These are phyloP conservation scores for Tetrapedia diversipes DNA, from an alignment of 2,888 invertebrate species.

Conservation along the genomic window DNA sequence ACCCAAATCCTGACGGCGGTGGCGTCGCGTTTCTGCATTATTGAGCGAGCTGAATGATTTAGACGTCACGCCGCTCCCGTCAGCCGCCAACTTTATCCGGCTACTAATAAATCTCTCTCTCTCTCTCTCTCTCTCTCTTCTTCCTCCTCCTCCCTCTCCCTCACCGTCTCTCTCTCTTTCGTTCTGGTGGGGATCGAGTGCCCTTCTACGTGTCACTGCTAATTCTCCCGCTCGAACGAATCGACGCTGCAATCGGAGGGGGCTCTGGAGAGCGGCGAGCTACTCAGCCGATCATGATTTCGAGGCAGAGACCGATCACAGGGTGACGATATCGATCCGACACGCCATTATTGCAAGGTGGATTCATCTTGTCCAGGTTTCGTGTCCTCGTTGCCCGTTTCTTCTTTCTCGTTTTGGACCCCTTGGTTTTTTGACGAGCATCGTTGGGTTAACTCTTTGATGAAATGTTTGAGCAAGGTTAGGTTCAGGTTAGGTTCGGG, in stretches of 20 bases:
- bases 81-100: slow-evolving; percentile 57
- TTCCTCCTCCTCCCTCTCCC: slow-evolving; percentile 27
- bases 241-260: slow-evolving; percentile 51
- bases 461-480: no score
- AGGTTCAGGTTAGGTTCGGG: no score
- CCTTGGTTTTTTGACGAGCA: no score
- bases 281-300: slow-evolving; percentile 38
- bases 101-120: slow-evolving; percentile 61
- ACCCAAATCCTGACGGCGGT: slow-evolving; percentile 69
- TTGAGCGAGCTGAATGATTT: slow-evolving; percentile 71
- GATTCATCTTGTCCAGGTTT: slow-evolving; percentile 15
- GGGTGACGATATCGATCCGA: slow-evolving; percentile 23
- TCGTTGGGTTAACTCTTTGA: no score
- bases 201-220: slow-evolving; percentile 66
- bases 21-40: slow-evolving; percentile 69
- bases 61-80: slow-evolving; percentile 60
- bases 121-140: slow-evolving; percentile 22
- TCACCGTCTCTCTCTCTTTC: slow-evolving; percentile 38
- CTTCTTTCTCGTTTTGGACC: neutral
- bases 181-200: slow-evolving; percentile 52
- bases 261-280: slow-evolving; percentile 52
- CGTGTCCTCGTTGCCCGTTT: no score
- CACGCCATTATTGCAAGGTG: no score
- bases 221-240: slow-evolving; percentile 63
- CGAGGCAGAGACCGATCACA: slow-evolving; percentile 13